Conservation (phyloP, 1,140 invertebrate genomes). For the Leptinotarsa lineolata region DNA sequence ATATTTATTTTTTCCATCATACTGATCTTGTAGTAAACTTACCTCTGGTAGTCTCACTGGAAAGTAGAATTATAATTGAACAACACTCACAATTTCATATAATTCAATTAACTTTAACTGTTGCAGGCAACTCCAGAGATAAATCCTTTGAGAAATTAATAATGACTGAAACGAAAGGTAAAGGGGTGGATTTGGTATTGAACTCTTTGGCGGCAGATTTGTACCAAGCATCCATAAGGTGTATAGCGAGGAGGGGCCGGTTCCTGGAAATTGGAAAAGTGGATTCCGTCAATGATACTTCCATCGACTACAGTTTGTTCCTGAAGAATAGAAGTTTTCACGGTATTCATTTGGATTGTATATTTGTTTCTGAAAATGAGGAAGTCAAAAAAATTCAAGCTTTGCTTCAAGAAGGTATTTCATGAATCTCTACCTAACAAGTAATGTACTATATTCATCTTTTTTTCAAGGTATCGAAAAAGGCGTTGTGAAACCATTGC, state of each 20-base stretch:
- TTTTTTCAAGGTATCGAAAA: conserved; percentile 3
- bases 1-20: too few species aligned
- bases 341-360: conserved; percentile 81
- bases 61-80: too few species aligned
- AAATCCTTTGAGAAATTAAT: conserved; percentile 73
- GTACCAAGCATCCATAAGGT: conserved; percentile 76
- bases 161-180: conserved; percentile 63
- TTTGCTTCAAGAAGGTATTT: conserved; percentile 73
- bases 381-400: conserved; percentile 74
- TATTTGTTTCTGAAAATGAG: conserved; percentile 64
- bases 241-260: conserved; percentile 69
- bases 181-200: conserved; percentile 76
- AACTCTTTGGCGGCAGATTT: conserved; percentile 82
- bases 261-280: conserved; percentile 83
- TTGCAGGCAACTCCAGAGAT: conserved; percentile 69
- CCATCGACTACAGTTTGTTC: conserved; percentile 75
- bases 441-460: not conserved
- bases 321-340: conserved; percentile 85
- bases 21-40: too few species aligned
- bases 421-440: not conserved
- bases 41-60: too few species aligned
- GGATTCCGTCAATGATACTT: conserved; percentile 69
- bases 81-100: too few species aligned
- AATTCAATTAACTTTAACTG: not conserved
- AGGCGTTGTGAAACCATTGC: conserved; percentile 15